phyloP scores from a whole-genome alignment of 2,113 vertebrate genomes.

The Centropristis striata region DNA sequence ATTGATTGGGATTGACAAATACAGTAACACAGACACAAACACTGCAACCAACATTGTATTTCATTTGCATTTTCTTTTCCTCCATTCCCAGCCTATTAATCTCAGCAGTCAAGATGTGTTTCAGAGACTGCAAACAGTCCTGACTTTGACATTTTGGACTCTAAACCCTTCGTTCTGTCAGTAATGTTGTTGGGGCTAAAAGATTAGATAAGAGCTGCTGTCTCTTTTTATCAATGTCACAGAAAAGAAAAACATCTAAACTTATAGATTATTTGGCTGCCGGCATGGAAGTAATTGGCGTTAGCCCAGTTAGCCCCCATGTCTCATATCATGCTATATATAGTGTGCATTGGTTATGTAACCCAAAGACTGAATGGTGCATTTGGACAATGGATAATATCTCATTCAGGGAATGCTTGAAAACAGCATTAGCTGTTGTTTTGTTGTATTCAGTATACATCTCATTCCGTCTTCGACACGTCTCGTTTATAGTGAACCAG shows the following conservation, averaged over 20 bases:
- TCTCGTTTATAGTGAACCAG: conserved; percentile 1
- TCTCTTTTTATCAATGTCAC: conserved; percentile 57
- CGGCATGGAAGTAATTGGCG: conserved; percentile 63
- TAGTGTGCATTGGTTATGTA: conserved; percentile 46
- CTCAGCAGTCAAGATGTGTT: conserved; percentile 14
- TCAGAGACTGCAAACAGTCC: conserved; percentile 6
- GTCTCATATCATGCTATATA: conserved; percentile 34
- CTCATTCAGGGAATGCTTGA: conserved; percentile 1
- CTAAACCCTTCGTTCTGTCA: conserved; percentile 36
- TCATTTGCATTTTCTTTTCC: background rate
- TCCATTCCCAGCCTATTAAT: conserved; percentile 1
- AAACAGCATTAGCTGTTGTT: background rate
- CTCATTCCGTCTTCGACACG: background rate
- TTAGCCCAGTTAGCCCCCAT: conserved; percentile 59
- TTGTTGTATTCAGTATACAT: background rate
- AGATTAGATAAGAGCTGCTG: conserved; percentile 58
- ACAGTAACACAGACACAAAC: background rate
- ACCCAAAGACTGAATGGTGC: background rate
- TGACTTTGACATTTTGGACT: conserved; percentile 52
- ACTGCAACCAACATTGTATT: background rate
- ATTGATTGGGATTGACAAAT: background rate
- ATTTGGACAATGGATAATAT: conserved; percentile 8
- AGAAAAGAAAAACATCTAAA: conserved; percentile 39
- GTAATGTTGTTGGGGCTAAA: conserved; percentile 26
- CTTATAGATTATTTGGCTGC: conserved; percentile 60